Evolutionary conservation across 2,797 vertebrate species (phyloP), one percentile per base, ranked within the genome.

Genomic region (Oreortyx pictus): DNA sequence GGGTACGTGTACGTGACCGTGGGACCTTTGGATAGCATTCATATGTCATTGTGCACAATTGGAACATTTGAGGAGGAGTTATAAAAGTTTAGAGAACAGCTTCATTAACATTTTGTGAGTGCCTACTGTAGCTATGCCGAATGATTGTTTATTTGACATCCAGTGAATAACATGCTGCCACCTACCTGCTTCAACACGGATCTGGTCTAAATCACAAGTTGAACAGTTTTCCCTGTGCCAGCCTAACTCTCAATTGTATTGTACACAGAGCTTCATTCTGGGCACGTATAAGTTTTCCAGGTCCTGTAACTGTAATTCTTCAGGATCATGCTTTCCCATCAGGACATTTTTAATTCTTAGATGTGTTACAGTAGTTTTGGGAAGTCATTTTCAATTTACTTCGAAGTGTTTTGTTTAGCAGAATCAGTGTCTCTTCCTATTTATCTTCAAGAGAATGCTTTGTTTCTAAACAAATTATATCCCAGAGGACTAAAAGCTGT

Each of bases 381-480:
- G 49, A 94, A 90, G 76, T 86, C 4, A 77, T 95, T 88, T 91
- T 67, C 74, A 88, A 80, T 71, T 90, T 88, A 88, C 76, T 88
- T 79, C 16, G 49, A 90, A 90, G 61, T 7, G 1, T 85, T 85
- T 46, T 11, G 8, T 62, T 86, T 80, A 91, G 61, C 46, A 82
- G 59, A 89, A 80, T 89, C 90, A 85, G 70, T 60, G 49, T 5
- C 70, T 68, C 72, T 80, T 95, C 61, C 43, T 85, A 85, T 94
- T 90, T 95, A 72, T 80, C 71, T 94, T 88, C 81, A 88, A 90
- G 33, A 25, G 49, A 88, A 88, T 37, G 52, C 71, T 87, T 93
- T 80, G 47, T 90, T 92, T 93, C 92, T 77, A 90, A 90, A 72
- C 52, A 95, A 96, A 82, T 89, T 61, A 87, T 85, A 89, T 90